Evolutionary conservation across 2,888 invertebrate genomes (phyloP), one percentile per base, ranked within the genome.

Genomic region (Synergus laeviventris): DNA sequence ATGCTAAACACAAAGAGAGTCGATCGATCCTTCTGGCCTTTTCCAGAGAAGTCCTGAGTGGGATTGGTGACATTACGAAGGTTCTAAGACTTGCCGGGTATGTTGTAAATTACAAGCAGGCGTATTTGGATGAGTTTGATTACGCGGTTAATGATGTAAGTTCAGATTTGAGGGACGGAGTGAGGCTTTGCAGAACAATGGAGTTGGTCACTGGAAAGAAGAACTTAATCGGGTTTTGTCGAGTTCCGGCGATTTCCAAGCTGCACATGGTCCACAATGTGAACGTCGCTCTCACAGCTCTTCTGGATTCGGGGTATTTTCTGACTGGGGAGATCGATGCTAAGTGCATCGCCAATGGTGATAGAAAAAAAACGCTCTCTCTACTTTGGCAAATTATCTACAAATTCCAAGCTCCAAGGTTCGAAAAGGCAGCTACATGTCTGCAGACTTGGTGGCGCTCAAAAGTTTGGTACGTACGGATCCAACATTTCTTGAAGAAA

Each of bases 301-400:
- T 97, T 21, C 91, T 92, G 74, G 91, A 92, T 9, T 93, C 94
- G 0, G 93, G 94, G 42, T 94, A 93, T 84, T 87, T 89, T 0
- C 93, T 95, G 7, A 91, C 92, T 39, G 94, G 94, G 2, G 94
- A 95, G 31, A 96, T 97, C 42, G 92, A 93, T 1, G 92, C 96
- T 0, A 93, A 94, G 66, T 96, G 97, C 88, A 95, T 98, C 80
- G 97, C 95, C 0, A 96, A 97, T 87, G 98, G 98, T 0, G 96
- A 98, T 88, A 92, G 95, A 77, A 97, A 98, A 88, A 97, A 97
- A 89, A 98, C 97, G 0, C 91, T 98, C 12, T 96, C 96, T 0
- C 92, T 98, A 21, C 91, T 98, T 3, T 98, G 98, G 97, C 96
- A 96, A 88, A 93, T 98, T 16, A 96, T 98, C 79, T 95, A 97